A percentile compares a stretch with the other conserved stretches of the same genome.
phyloP scores from a whole-genome alignment of 1,140 invertebrate genomes.

The Hylyphantes graminicola region DNA sequence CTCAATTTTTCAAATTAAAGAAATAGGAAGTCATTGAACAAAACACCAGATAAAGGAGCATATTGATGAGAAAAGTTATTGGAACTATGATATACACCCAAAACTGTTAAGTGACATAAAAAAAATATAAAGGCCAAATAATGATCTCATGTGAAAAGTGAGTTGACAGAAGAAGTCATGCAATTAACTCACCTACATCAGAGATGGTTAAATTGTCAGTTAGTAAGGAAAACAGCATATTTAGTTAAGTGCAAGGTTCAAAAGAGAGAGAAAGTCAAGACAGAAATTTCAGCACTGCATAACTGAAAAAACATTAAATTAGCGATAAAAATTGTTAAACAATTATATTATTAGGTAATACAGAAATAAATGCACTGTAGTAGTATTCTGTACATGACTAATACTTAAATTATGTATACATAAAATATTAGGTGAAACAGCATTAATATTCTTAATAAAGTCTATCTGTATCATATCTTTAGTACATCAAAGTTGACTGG shows the following conservation, averaged over 20 bases:
- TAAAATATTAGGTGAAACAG: too few species aligned
- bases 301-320: neutral
- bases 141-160: neutral
- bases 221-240: constrained; percentile 48
- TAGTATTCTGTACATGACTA: too few species aligned
- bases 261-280: constrained; percentile 24
- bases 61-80: neutral
- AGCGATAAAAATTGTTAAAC: neutral
- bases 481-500: too few species aligned
- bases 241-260: neutral
- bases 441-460: too few species aligned
- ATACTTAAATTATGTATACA: too few species aligned
- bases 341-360: neutral
- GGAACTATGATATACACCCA: neutral
- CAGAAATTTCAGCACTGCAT: constrained; percentile 20
- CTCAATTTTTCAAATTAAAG: too few species aligned
- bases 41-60: neutral
- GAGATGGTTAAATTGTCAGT: constrained; percentile 52
- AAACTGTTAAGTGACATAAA: neutral
- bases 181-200: constrained; percentile 54
- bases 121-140: neutral
- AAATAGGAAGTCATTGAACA: neutral
- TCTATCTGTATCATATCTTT: too few species aligned
- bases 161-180: neutral
- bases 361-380: too few species aligned